A percentile compares a stretch with the other conserved stretches of the same genome.
phyloP scores from a whole-genome alignment of 2,888 invertebrate species.

The Rhimphoctona megacephalus region DNA sequence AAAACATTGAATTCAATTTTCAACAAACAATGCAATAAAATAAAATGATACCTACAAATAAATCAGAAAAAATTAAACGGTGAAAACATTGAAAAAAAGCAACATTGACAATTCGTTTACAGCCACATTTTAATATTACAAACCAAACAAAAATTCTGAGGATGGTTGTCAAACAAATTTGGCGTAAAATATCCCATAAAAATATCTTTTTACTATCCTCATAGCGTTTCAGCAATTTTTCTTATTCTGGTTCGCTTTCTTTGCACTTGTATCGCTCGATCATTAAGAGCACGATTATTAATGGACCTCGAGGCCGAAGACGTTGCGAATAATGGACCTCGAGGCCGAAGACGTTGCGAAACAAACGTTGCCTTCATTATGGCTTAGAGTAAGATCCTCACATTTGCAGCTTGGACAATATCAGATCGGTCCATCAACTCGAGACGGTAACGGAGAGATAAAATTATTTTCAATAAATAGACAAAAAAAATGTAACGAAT shows the following conservation, averaged over 20 bases:
- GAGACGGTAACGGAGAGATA: background rate
- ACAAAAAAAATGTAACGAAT: background rate
- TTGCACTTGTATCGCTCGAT: slow-evolving; percentile 50
- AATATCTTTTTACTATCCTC: slow-evolving; percentile 5
- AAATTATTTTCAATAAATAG: background rate
- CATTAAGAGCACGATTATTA: slow-evolving; percentile 71
- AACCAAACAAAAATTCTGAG: background rate
- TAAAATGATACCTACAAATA: background rate
- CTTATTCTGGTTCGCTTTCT: slow-evolving; percentile 22
- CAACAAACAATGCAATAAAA: background rate
- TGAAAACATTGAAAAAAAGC: background rate
- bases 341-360: slow-evolving; percentile 64
- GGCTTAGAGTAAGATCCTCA: slow-evolving; percentile 10
- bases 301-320: slow-evolving; percentile 61
- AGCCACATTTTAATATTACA: background rate
- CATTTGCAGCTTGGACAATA: slow-evolving; percentile 28
- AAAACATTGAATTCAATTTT: background rate
- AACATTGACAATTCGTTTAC: background rate
- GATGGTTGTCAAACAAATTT: background rate
- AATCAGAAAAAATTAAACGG: background rate
- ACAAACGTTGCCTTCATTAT: slow-evolving; percentile 64
- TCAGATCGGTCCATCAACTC: slow-evolving; percentile 52
- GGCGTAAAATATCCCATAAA: slow-evolving; percentile 19
- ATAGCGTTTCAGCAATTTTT: slow-evolving; percentile 3
- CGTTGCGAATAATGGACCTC: slow-evolving; percentile 66